Evolutionary conservation across 2,797 vertebrate genomes (phyloP), one percentile per base, ranked within the genome.

Genomic region (Platyrinchus mystaceus): DNA sequence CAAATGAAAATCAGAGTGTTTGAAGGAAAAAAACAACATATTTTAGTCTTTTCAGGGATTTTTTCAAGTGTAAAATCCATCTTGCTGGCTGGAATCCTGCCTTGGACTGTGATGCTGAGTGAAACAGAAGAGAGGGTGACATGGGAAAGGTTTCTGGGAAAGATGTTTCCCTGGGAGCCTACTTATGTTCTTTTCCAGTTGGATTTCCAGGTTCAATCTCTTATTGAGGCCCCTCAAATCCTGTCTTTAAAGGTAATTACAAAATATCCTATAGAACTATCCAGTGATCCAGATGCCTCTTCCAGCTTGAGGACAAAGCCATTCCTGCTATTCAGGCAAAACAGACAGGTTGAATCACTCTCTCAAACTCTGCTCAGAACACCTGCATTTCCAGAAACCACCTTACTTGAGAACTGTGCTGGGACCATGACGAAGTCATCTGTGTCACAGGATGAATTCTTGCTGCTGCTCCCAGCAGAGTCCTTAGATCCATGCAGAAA

Each of bases 341-440:
- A 41, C 26, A 73, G 28, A 50, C 41, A 89, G 22, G 32, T 87
- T 86, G 37, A 70, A 87, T 70, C 5, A 14, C 41, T 27, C n/a
- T 43, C 78, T 43, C 53, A 81, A 32, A 60, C 49, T 88, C 34
- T 67, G 43, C 70, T 87, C 36, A 64, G 5, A 84, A 39, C 2
- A 1, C 5, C 23, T 37, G 34, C 41, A 7, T 43, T 81, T 36
- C 69, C n/a, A 70, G 46, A 66, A 74, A 53, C 12, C 75, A 49
- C 44, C 97, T 97, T 98, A 99, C 99, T 98, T 97, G 98, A 98
- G 96, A 98, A 98, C 97, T 98, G 98, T 24, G 98, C 98, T 2
- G 99, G 98, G 84, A 99, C 98, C 98, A 99, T 98, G 75, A 99
- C 99, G 4, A 99, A 99, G 93, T 99, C 99, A 2, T 99, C 99